A percentile compares a stretch with the other conserved stretches of the same genome.
phyloP scores from a whole-genome alignment of 2,113 vertebrate species.

The Cyprinodon tularosa region DNA sequence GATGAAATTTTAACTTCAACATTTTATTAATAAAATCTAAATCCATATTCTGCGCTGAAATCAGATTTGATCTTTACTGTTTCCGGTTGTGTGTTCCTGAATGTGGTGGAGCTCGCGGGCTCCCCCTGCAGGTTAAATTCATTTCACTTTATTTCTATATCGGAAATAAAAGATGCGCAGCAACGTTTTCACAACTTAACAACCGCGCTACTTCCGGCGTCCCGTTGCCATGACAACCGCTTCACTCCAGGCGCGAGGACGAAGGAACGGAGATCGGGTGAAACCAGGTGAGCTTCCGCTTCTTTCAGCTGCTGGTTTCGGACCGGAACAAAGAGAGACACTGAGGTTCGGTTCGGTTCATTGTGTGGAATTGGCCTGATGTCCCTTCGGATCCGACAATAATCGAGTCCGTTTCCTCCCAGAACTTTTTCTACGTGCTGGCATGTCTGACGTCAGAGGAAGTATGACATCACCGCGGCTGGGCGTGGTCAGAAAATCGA shows the following conservation, averaged over 20 bases:
- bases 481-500: slow-evolving; percentile 64
- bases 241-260: not conserved
- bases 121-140: not conserved
- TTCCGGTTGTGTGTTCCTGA: not conserved
- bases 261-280: not conserved
- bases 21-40: no score
- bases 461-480: slow-evolving; percentile 26
- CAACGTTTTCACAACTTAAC: no score
- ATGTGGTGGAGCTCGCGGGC: not conserved
- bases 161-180: no score
- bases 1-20: no score
- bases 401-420: not conserved
- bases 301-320: not conserved
- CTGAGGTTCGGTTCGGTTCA: no score
- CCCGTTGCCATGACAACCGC: slow-evolving; percentile 32
- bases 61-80: no score
- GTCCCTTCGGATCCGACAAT: no score
- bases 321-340: not conserved
- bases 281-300: not conserved
- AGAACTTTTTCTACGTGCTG: not conserved
- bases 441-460: not conserved
- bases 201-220: not conserved
- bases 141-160: no score
- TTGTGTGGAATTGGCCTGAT: no score
- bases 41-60: no score